Evolutionary conservation across 2,888 invertebrate species (phyloP).

Genomic region (Toxonevra muliebris): DNA sequence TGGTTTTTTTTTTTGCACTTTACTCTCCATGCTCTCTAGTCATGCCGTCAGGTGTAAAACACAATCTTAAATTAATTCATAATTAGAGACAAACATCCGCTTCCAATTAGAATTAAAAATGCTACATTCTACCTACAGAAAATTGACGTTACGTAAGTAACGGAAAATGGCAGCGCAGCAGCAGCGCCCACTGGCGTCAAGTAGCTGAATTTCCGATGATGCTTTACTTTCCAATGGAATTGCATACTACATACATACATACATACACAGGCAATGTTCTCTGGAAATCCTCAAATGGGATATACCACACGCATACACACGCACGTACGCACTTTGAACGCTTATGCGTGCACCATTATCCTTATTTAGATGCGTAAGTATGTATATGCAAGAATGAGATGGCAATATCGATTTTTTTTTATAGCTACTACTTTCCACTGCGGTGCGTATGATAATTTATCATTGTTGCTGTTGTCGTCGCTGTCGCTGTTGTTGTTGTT

Average conservation of each 20-base stretch:
- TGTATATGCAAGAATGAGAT: conserved; percentile 1
- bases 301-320: conserved; percentile 30
- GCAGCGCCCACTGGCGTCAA: conserved; percentile 50
- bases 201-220: conserved; percentile 32
- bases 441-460: not conserved
- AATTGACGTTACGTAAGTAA: not conserved
- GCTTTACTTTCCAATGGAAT: conserved; percentile 29
- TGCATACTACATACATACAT: not conserved
- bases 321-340: conserved; percentile 19
- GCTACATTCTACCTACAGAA: not conserved
- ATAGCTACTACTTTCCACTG: too few species aligned
- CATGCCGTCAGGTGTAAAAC: not conserved
- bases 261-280: not conserved
- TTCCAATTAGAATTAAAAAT: conserved; percentile 42
- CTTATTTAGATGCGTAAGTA: not conserved
- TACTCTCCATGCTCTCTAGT: not conserved
- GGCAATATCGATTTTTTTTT: not conserved
- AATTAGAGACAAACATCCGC: conserved; percentile 56
- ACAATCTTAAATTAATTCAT: conserved; percentile 52
- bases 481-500: not conserved
- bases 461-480: not conserved
- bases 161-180: conserved; percentile 1
- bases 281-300: conserved; percentile 27
- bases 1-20: too few species aligned
- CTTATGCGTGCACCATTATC: conserved; percentile 12